These are phyloP conservation scores for Pomatostomus ruficeps DNA, from an alignment of 2,113 vertebrate genomes.

Conservation along the genomic window DNA sequence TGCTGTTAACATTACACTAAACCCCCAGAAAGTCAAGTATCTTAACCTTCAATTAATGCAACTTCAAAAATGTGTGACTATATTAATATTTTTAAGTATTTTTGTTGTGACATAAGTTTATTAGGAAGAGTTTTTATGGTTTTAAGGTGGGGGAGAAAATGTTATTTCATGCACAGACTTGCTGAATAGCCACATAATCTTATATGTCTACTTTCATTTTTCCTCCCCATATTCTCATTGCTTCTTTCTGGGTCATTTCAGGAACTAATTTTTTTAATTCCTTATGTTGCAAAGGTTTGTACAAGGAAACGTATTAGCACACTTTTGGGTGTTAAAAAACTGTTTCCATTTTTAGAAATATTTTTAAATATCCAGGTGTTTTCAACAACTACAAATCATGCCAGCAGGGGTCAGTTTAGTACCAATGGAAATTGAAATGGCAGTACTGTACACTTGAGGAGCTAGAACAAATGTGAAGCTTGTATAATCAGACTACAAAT, in stretches of 20 bases:
- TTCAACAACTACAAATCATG: not conserved
- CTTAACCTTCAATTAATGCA: not conserved
- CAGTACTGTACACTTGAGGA: not conserved
- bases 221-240: not conserved
- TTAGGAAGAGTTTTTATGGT: not conserved
- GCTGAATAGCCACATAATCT: not conserved
- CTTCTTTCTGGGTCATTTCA: not conserved
- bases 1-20: not conserved
- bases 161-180: not conserved
- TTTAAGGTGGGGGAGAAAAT: not conserved
- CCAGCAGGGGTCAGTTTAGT: slow-evolving; percentile 63
- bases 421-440: not conserved
- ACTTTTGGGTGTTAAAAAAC: not conserved
- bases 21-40: not conserved
- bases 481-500: not conserved
- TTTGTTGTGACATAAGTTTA: not conserved
- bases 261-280: not conserved
- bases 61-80: not conserved
- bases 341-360: not conserved
- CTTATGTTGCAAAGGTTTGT: not conserved
- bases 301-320: not conserved
- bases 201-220: not conserved
- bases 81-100: not conserved
- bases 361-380: not conserved
- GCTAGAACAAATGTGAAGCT: not conserved